Conservation (phyloP, 1,140 invertebrate genomes). For the Bombus waltoni region DNA sequence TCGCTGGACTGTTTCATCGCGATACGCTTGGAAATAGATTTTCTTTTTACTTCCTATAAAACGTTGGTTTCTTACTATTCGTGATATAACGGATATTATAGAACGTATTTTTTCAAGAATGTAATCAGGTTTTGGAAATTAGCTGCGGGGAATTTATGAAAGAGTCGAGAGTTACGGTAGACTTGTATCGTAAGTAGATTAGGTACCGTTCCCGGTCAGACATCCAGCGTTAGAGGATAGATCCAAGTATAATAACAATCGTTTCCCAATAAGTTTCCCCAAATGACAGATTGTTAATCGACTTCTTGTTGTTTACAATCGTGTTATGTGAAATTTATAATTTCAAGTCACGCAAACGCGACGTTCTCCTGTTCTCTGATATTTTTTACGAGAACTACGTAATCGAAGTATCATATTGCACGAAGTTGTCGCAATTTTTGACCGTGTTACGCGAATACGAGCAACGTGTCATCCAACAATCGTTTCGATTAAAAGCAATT, state of each 20-base stretch:
- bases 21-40: neutral
- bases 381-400: neutral
- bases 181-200: neutral
- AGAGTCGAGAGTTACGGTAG: neutral
- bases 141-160: neutral
- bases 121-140: neutral
- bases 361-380: neutral
- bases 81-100: neutral
- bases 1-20: neutral
- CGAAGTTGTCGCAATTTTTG: too few relatives aligned
- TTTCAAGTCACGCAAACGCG: neutral
- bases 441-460: neutral
- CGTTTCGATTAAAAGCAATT: neutral
- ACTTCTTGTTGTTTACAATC: neutral
- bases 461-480: neutral
- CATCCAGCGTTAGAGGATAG: neutral
- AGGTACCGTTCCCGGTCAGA: neutral
- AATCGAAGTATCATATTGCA: too few relatives aligned
- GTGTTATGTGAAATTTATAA: neutral
- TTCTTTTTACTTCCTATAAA: too few relatives aligned
- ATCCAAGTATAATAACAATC: neutral
- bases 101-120: neutral
- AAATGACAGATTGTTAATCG: too few relatives aligned
- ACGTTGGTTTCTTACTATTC: neutral
- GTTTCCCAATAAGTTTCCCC: neutral